phyloP scores from a whole-genome alignment of 2,888 invertebrate genomes.

The Agriopis leucophaearia region DNA sequence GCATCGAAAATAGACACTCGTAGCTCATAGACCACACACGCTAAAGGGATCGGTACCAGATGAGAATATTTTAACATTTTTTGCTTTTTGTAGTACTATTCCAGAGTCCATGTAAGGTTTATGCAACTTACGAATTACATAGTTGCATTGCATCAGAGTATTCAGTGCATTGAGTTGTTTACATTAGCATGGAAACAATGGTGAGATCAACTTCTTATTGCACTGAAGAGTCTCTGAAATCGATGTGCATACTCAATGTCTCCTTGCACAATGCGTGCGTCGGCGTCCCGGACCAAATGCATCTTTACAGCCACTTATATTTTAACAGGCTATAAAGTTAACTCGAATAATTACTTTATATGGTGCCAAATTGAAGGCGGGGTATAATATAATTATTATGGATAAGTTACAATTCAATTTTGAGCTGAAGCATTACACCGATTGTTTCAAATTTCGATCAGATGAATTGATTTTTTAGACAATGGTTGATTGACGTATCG shows the following conservation, averaged over 20 bases:
- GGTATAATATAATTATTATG: neutral
- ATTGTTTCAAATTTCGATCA: conserved; percentile 73
- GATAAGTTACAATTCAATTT: conserved; percentile 28
- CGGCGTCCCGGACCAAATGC: conserved; percentile 53
- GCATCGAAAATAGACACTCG: conserved; percentile 42
- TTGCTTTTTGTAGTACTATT: conserved; percentile 5
- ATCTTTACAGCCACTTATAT: conserved; percentile 37
- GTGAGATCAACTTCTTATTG: conserved; percentile 50
- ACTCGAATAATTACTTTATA: conserved; percentile 19
- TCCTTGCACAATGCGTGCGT: conserved; percentile 59
- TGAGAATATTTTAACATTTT: conserved; percentile 25
- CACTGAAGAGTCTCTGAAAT: conserved; percentile 63
- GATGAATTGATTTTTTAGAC: conserved; percentile 64
- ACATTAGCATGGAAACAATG: conserved; percentile 71
- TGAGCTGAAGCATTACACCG: conserved; percentile 51
- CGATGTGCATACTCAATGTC: conserved; percentile 64
- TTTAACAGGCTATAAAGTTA: conserved; percentile 40
- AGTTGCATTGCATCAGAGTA: conserved; percentile 60
- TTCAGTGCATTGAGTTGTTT: conserved; percentile 55
- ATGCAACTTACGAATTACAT: conserved; percentile 22
- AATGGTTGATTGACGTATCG: conserved; percentile 75
- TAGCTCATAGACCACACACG: conserved; percentile 53
- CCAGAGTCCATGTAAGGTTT: conserved; percentile 10
- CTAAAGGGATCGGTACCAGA: conserved; percentile 27
- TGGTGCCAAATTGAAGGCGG: conserved; percentile 17